These are phyloP conservation scores for Steinernema hermaphroditum DNA, from an alignment of 2,888 invertebrate genomes.

Conservation along the genomic window DNA sequence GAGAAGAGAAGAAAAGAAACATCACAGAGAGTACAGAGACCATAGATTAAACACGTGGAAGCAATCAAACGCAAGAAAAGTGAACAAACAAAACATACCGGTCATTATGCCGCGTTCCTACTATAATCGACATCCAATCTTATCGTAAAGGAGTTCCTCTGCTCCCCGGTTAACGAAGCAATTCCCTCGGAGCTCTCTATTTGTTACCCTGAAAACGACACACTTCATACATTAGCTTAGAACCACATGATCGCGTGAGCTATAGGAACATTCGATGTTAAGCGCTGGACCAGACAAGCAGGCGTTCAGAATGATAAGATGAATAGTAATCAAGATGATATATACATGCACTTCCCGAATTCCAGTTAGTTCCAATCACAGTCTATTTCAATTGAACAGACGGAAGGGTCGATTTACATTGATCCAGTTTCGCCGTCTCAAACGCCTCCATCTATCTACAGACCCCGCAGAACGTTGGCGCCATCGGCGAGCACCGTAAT, in stretches of 20 bases:
- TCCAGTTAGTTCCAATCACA: too few species aligned
- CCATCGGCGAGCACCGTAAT: too few species aligned
- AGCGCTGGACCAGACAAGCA: not conserved
- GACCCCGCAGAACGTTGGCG: too few species aligned
- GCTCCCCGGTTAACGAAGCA: not conserved
- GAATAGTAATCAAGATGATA: too few species aligned
- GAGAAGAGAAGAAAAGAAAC: conserved; percentile 2
- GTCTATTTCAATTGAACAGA: too few species aligned
- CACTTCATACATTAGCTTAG: too few species aligned
- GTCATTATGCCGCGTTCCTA: not conserved
- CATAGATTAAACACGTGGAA: conserved; percentile 29
- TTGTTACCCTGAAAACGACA: not conserved
- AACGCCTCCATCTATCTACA: too few species aligned
- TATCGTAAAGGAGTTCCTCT: not conserved
- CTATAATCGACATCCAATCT: not conserved
- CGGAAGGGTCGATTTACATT: too few species aligned
- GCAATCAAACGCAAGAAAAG: not conserved
- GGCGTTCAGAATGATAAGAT: not conserved
- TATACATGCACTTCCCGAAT: too few species aligned
- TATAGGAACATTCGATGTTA: too few species aligned
- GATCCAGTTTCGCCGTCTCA: too few species aligned
- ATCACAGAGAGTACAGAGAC: conserved; percentile 1
- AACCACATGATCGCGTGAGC: not conserved
- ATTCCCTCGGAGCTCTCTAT: not conserved
- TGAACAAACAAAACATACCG: not conserved